Conservation (phyloP, 2,797 vertebrate genomes). For the Lycodopsis pacificus region DNA sequence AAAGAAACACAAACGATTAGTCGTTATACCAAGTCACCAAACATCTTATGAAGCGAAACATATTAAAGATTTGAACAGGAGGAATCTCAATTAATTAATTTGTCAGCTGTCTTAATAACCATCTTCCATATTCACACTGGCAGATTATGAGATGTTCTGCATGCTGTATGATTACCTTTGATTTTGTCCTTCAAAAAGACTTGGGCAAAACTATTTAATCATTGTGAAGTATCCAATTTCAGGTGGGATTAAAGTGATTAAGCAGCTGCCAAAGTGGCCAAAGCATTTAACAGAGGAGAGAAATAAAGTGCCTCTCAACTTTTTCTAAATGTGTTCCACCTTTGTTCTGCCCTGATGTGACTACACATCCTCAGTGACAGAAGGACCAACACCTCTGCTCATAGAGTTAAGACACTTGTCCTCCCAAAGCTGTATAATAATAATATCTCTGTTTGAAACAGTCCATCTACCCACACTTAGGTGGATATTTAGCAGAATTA, state of each 20-base stretch:
- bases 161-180: constrained; percentile 33
- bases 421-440: constrained; percentile 14
- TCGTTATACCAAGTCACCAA: constrained; percentile 26
- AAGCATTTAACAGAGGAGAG: constrained; percentile 38
- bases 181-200: constrained; percentile 47
- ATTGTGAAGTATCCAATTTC: constrained; percentile 58
- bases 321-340: constrained; percentile 18
- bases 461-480: background rate
- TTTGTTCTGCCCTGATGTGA: constrained; percentile 19
- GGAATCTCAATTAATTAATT: constrained; percentile 15
- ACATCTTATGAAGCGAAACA: constrained; percentile 5
- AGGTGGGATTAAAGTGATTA: constrained; percentile 51
- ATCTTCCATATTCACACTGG: constrained; percentile 21
- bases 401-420: constrained; percentile 10
- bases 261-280: constrained; percentile 47
- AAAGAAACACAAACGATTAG: constrained; percentile 36
- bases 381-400: constrained; percentile 2
- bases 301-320: constrained; percentile 46
- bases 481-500: background rate
- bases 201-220: constrained; percentile 44
- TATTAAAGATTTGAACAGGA: constrained; percentile 18
- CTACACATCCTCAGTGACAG: constrained; percentile 16
- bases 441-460: no score
- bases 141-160: constrained; percentile 1
- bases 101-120: constrained; percentile 6